These are phyloP conservation scores for Cosmorhoe ocellata DNA, from an alignment of 2,888 invertebrate species.

Conservation along the genomic window DNA sequence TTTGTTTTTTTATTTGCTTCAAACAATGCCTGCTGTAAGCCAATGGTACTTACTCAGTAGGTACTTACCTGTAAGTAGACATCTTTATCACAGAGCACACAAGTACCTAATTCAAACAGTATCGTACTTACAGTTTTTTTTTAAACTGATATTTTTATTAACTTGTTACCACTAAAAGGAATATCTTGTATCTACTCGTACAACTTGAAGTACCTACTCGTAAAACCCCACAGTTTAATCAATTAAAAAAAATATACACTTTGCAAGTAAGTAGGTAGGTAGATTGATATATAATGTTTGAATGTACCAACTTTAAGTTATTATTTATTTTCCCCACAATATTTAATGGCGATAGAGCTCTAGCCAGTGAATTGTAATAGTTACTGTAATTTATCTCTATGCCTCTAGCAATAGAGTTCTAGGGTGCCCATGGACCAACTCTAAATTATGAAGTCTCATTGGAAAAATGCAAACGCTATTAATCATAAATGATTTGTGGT, in stretches of 20 bases:
- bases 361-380: too few species aligned
- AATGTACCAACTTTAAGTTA: too few species aligned
- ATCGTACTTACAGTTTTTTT: neutral
- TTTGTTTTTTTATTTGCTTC: slow-evolving; percentile 41
- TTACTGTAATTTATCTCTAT: too few species aligned
- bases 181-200: slow-evolving; percentile 36
- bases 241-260: too few species aligned
- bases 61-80: slow-evolving; percentile 5
- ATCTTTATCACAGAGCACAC: neutral
- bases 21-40: slow-evolving; percentile 39
- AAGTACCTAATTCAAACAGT: neutral
- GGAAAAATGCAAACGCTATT: slow-evolving; percentile 4
- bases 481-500: slow-evolving; percentile 20
- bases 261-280: too few species aligned
- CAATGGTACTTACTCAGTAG: neutral
- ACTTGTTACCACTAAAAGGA: slow-evolving; percentile 48
- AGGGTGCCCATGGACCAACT: too few species aligned
- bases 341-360: too few species aligned
- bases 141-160: slow-evolving; percentile 39
- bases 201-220: neutral
- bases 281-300: too few species aligned
- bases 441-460: too few species aligned
- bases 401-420: too few species aligned
- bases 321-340: too few species aligned
- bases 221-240: neutral